phyloP scores from a whole-genome alignment of 2,888 invertebrate genomes.

The Galeopsomyia nigrocyanea region DNA sequence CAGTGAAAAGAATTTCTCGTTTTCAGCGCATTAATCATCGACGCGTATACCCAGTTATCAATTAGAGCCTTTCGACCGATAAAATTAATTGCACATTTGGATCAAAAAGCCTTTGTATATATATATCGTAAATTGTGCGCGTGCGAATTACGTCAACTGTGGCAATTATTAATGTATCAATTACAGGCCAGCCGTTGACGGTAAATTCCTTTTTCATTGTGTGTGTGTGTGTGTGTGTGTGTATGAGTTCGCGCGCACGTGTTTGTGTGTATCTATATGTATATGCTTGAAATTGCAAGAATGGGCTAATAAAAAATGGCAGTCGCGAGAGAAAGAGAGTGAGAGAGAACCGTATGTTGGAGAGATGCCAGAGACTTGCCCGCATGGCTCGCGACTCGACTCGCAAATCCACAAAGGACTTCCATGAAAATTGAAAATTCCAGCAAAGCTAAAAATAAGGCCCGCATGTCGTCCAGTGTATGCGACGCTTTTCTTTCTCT shows the following conservation, averaged over 20 bases:
- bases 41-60: no score
- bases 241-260: background rate
- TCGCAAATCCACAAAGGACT: conserved; percentile 11
- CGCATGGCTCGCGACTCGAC: background rate
- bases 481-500: no score
- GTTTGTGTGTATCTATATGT: background rate
- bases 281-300: background rate
- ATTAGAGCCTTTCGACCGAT: no score
- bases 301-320: conserved; percentile 25
- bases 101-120: no score
- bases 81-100: no score
- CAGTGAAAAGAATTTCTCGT: no score
- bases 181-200: background rate
- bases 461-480: background rate
- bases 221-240: no score
- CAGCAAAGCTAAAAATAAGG: conserved; percentile 15
- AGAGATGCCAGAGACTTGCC: background rate
- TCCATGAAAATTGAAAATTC: conserved; percentile 41
- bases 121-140: background rate
- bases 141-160: background rate
- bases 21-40: no score
- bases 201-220: no score
- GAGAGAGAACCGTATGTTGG: conserved; percentile 4
- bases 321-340: conserved; percentile 13
- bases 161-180: conserved; percentile 27